Base-by-base conservation (phyloP, 2,797 vertebrate genomes). In the Phoxinus dragarum region DNA sequence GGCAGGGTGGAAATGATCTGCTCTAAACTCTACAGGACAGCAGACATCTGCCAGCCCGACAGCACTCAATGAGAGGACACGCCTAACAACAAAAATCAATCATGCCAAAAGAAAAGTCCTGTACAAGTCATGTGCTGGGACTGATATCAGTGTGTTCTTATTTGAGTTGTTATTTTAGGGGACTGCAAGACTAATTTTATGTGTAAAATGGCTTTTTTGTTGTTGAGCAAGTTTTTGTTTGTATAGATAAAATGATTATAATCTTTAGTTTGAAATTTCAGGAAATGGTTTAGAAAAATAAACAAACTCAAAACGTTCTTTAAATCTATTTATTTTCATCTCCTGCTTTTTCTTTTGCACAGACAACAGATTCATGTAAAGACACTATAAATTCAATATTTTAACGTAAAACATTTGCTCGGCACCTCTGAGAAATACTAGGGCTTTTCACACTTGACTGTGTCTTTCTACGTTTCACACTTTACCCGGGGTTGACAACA, bases 1-100 rank as follows among this genome's bases (percentile, higher is more conserved):
- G 91, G 96, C 80, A 91, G 94, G 77, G 91, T 96, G 49, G 97
- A 99, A 92, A 94, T 97, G 74, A 91, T 95, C 88, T 93, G 99
- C 90, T 96, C 92, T 90, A 98, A 96, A 92, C 92, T 98, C 56
- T 97, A 97, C 93, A 92, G 87, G 90, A 91, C 94, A n/a, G 85
- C 93, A 1, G 95, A 96, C 11, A 78, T 92, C 52, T 85, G 64
- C 78, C 82, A 85, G 52, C n/a, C 78, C 0, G 76, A 36, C 42
- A 27, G 19, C 34, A 31, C 7, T 49, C 42, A 49, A 21, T 59
- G 42, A 83, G 59, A 67, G 4, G 4, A 21, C 40, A 38, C n/a
- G 19, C 34, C 19, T 56, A 49, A 34, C 2, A 49, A 49, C 4
- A 6, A 3, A 12, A 12, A 54, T 49, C 8, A 34, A 61, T 67